These are phyloP conservation scores for Harpagoxenus sublaevis DNA, from an alignment of 2,888 invertebrate species.

Conservation along the genomic window DNA sequence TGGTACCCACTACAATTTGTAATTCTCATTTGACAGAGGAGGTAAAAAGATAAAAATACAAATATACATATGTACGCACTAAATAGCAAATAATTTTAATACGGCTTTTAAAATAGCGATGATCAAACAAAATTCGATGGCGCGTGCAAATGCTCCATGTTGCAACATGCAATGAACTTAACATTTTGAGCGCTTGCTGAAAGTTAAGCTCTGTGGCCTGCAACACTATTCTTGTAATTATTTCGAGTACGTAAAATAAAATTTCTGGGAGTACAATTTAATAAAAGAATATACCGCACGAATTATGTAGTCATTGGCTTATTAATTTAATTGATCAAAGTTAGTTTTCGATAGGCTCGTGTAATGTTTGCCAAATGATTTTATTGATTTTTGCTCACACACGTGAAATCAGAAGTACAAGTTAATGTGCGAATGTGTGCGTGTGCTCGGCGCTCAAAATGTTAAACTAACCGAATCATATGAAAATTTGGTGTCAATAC, in stretches of 20 bases:
- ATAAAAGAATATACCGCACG: background rate
- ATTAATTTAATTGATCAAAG: background rate
- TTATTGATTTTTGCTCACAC: background rate
- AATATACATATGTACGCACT: slow-evolving; percentile 25
- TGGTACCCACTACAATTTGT: background rate
- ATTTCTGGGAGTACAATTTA: background rate
- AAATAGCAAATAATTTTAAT: slow-evolving; percentile 34
- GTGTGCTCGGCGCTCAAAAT: slow-evolving; percentile 15
- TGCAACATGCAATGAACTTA: slow-evolving; percentile 29
- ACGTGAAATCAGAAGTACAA: background rate
- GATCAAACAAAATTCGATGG: slow-evolving; percentile 37
- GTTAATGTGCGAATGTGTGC: background rate
- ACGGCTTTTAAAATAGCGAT: slow-evolving; percentile 9
- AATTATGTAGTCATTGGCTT: background rate
- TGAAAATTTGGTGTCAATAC: slow-evolving; percentile 84
- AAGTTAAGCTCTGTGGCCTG: background rate
- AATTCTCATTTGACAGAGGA: background rate
- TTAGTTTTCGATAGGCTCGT: background rate
- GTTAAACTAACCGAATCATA: slow-evolving; percentile 74
- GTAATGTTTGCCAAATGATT: background rate
- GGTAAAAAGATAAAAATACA: slow-evolving; percentile 27
- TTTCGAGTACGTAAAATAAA: background rate
- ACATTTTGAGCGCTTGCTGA: slow-evolving; percentile 22
- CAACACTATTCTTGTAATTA: background rate
- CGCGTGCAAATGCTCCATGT: slow-evolving; percentile 41